phyloP scores from a whole-genome alignment of 2,888 invertebrate genomes.

The Tiphia femorata region DNA sequence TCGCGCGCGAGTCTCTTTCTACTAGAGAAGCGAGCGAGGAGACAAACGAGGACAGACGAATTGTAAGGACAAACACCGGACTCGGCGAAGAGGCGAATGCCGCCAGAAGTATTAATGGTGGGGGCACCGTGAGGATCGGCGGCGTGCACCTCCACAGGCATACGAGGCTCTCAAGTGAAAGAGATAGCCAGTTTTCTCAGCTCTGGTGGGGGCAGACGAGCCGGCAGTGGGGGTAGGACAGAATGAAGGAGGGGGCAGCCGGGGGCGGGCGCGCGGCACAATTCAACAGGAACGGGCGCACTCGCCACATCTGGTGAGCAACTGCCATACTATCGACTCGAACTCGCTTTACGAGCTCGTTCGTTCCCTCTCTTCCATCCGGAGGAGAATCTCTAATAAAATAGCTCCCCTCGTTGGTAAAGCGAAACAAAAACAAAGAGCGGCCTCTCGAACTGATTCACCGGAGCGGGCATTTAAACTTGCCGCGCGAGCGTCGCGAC shows the following conservation, averaged over 20 bases:
- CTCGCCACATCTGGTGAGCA: constrained; percentile 65
- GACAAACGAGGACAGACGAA: constrained; percentile 18
- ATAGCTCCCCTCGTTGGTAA: no score
- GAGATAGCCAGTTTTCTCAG: constrained; percentile 59
- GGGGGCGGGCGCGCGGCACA: constrained; percentile 67
- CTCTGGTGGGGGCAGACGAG: constrained; percentile 40
- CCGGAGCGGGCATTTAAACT: no score
- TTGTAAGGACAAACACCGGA: constrained; percentile 49
- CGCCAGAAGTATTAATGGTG: constrained; percentile 22
- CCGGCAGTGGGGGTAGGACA: constrained; percentile 46
- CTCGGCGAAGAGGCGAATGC: constrained; percentile 49
- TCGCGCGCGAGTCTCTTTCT: no score
- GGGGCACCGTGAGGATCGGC: no score
- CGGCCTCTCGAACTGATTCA: no score
- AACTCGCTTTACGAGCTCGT: background rate
- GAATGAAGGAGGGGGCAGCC: constrained; percentile 54
- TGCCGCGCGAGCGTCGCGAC: no score
- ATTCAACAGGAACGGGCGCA: constrained; percentile 62
- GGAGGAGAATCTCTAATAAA: no score
- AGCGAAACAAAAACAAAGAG: no score
- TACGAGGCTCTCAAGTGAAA: constrained; percentile 53
- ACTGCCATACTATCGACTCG: constrained; percentile 47
- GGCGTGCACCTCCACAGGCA: constrained; percentile 39
- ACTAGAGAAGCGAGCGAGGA: no score
- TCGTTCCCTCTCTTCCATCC: no score